phyloP scores from a whole-genome alignment of 1,140 invertebrate genomes.

The Leguminivora glycinivorella region DNA sequence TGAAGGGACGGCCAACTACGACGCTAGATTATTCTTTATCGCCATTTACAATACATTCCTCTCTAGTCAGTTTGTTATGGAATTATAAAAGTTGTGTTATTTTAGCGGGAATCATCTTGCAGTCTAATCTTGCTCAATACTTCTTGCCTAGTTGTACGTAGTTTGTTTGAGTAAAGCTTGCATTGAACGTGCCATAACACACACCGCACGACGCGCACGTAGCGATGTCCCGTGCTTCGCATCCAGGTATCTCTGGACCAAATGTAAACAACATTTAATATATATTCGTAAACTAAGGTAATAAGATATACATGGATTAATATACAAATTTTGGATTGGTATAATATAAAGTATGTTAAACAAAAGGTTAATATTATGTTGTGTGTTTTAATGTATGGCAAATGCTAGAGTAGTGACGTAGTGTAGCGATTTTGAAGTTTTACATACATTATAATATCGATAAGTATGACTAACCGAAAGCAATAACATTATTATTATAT shows the following conservation, averaged over 20 bases:
- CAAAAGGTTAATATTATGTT: conserved; percentile 61
- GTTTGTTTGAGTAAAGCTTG: conserved; percentile 49
- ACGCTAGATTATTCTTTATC: conserved; percentile 52
- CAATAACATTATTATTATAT: conserved; percentile 69
- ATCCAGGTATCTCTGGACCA: conserved; percentile 71
- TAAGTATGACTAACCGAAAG: conserved; percentile 75
- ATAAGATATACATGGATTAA: conserved; percentile 69
- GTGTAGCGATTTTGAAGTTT: conserved; percentile 77
- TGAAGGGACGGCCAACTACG: conserved; percentile 61
- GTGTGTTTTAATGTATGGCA: conserved; percentile 72
- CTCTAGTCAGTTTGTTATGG: conserved; percentile 71
- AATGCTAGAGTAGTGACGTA: conserved; percentile 74
- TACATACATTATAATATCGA: conserved; percentile 67
- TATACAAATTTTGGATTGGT: conserved; percentile 77
- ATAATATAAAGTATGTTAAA: conserved; percentile 69
- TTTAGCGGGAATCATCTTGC: conserved; percentile 47
- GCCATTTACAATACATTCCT: conserved; percentile 69
- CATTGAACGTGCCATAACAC: conserved; percentile 69
- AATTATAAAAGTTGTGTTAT: conserved; percentile 41
- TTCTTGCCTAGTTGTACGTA: conserved; percentile 61
- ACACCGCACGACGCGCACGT: conserved; percentile 48
- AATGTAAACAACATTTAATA: conserved; percentile 53
- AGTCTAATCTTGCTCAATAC: conserved; percentile 70
- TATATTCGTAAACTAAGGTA: conserved; percentile 62
- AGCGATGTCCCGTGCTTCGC: conserved; percentile 46